Conservation (phyloP, 2,888 invertebrate species). For the Gortyna flavago region DNA sequence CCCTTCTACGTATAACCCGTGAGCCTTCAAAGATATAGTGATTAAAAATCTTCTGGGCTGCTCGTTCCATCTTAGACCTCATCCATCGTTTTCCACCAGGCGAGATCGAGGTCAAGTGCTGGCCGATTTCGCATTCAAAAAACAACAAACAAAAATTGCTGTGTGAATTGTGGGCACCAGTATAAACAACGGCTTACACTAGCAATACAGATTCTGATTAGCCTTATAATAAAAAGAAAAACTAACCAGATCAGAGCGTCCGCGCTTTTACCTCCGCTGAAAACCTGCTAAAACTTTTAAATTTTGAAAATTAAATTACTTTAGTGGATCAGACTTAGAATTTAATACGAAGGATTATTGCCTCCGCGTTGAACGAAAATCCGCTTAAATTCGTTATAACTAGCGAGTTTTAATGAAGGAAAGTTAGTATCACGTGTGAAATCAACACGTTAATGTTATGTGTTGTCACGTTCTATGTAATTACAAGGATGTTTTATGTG, state of each 20-base stretch:
- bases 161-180: neutral
- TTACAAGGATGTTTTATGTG: neutral
- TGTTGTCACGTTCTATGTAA: constrained; percentile 36
- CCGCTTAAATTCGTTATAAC: constrained; percentile 15
- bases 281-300: neutral
- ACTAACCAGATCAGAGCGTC: neutral
- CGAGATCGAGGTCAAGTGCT: neutral
- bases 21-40: neutral
- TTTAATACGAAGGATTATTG: constrained; percentile 15
- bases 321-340: constrained; percentile 10
- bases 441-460: constrained; percentile 30
- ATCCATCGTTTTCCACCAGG: neutral
- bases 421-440: neutral
- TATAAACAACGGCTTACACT: neutral
- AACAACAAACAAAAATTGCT: neutral
- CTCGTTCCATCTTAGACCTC: neutral
- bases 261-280: neutral
- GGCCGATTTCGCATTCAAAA: neutral
- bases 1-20: neutral
- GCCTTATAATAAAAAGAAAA: neutral
- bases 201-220: neutral
- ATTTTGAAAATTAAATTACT: constrained; percentile 4
- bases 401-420: constrained; percentile 23
- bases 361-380: neutral
- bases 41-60: neutral